Conservation (phyloP, 2,797 vertebrate genomes). For the Sphenodon punctatus region DNA sequence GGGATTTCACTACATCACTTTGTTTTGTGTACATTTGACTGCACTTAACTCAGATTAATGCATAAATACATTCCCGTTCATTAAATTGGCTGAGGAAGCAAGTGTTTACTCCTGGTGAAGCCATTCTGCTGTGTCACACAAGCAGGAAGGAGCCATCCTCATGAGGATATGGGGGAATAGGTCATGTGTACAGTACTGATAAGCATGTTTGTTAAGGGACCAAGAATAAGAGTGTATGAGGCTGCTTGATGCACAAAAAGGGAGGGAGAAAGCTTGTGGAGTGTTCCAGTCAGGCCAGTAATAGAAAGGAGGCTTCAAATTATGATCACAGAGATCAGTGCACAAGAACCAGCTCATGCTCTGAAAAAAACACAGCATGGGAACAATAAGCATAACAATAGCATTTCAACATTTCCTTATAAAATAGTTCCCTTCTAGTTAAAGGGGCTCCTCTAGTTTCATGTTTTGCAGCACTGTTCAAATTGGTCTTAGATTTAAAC, state of each 20-base stretch:
- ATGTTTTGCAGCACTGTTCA: accelerated
- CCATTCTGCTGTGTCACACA: not conserved
- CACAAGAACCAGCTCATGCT: not conserved
- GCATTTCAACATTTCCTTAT: not conserved
- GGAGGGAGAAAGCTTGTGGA: not conserved
- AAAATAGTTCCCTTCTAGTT: not conserved
- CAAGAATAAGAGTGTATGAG: not conserved
- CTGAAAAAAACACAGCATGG: not conserved
- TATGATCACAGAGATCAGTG: not conserved
- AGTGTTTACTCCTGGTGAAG: too few relatives aligned
- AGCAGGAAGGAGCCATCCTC: not conserved
- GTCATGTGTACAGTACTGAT: not conserved
- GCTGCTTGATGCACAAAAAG: not conserved
- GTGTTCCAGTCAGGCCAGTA: accelerated
- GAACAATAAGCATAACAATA: not conserved
- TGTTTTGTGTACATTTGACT: not conserved
- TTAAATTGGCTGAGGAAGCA: not conserved
- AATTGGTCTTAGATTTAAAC: not conserved
- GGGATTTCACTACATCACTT: not conserved
- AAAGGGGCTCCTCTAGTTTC: not conserved
- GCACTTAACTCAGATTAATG: not conserved
- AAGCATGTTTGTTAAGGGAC: not conserved
- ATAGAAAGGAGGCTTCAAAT: not conserved
- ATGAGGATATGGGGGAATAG: not conserved
- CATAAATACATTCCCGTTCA: not conserved